Percentiles rank a stretch among this genome's conserved stretches.
Evolutionary conservation across 2,888 invertebrate genomes (phyloP).

Genomic region (Blastobasis adustella): DNA sequence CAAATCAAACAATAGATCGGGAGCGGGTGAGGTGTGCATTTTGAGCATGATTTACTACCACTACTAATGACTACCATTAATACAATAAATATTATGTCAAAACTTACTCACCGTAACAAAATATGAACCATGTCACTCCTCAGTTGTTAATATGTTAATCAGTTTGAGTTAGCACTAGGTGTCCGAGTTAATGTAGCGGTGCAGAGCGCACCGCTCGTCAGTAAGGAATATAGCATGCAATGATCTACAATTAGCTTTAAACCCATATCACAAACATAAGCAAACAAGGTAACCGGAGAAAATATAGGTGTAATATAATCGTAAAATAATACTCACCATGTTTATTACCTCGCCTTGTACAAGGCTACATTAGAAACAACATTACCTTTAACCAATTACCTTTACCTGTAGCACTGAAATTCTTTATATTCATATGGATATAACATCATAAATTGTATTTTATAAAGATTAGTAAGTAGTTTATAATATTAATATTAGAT

Average conservation of each 20-base stretch:
- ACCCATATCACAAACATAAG: slow-evolving; percentile 57
- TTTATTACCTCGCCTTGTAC: slow-evolving; percentile 54
- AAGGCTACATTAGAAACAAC: slow-evolving; percentile 52
- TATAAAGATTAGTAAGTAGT: slow-evolving; percentile 54
- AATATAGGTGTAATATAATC: slow-evolving; percentile 22
- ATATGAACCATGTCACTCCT: slow-evolving; percentile 36
- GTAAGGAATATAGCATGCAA: slow-evolving; percentile 43
- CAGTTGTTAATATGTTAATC: slow-evolving; percentile 35
- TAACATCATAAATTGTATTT: slow-evolving; percentile 20
- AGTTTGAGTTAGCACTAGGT: slow-evolving; percentile 41
- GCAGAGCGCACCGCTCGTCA: too few species aligned
- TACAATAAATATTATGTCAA: slow-evolving; percentile 36
- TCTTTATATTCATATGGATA: slow-evolving; percentile 44
- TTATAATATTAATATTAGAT: slow-evolving; percentile 68
- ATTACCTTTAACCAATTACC: slow-evolving; percentile 58
- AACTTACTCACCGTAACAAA: slow-evolving; percentile 51
- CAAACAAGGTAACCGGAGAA: slow-evolving; percentile 31
- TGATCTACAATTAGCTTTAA: slow-evolving; percentile 34
- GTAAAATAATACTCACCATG: slow-evolving; percentile 53
- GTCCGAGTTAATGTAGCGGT: slow-evolving; percentile 20
- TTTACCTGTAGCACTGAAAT: slow-evolving; percentile 64
- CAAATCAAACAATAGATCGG: too few species aligned
- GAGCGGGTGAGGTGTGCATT: slow-evolving; percentile 44
- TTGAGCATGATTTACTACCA: slow-evolving; percentile 28
- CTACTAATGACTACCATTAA: slow-evolving; percentile 18